Conservation (phyloP, 2,113 vertebrate genomes). For the Bombycilla garrulus region DNA sequence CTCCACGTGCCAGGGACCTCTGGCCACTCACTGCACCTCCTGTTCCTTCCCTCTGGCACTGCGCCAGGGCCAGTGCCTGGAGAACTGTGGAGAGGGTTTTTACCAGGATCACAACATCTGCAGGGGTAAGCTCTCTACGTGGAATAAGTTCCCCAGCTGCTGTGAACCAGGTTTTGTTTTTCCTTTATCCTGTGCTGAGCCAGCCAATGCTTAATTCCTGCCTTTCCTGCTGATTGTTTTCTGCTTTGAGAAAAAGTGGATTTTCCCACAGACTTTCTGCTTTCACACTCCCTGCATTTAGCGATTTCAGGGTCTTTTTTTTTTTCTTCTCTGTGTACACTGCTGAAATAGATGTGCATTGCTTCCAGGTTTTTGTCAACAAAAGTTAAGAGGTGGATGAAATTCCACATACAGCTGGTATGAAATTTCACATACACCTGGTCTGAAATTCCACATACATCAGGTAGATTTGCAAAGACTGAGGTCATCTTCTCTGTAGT, state of each 20-base stretch:
- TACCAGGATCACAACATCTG: conserved; percentile 79
- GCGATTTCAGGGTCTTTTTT: neutral
- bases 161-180: neutral
- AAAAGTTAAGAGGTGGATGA: rapidly evolving
- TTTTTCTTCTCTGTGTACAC: rapidly evolving
- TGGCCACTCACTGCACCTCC: conserved; percentile 78
- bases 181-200: neutral
- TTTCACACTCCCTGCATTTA: neutral
- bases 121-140: conserved; percentile 74
- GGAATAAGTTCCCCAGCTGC: neutral
- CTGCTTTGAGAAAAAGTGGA: neutral
- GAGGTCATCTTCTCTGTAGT: neutral
- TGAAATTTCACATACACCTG: neutral
- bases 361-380: neutral
- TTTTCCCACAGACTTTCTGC: neutral
- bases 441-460: neutral
- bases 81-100: conserved; percentile 83
- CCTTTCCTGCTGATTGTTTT: neutral
- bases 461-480: neutral
- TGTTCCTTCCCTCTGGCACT: conserved; percentile 75
- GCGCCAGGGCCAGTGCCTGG: conserved; percentile 82
- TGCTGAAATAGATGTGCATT: neutral
- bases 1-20: conserved; percentile 80
- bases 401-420: neutral
- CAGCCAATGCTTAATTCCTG: neutral